These are phyloP conservation scores for Mongoloraphidia duomilia DNA, from an alignment of 2,888 invertebrate genomes.

Conservation along the genomic window DNA sequence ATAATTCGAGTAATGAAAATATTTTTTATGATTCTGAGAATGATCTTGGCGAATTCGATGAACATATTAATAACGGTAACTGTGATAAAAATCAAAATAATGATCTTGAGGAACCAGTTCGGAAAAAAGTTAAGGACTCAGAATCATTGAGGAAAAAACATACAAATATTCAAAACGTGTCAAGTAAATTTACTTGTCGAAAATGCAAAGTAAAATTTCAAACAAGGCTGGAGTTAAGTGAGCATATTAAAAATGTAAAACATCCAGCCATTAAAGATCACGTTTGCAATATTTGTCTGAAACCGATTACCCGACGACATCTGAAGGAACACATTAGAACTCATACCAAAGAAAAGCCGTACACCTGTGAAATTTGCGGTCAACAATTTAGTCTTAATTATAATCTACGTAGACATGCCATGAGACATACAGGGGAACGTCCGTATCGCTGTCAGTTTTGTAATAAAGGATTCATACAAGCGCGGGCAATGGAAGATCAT, in stretches of 20 bases:
- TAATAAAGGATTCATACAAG: slow-evolving; percentile 2
- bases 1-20: too few relatives aligned
- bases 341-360: slow-evolving; percentile 5
- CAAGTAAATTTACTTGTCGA: not conserved
- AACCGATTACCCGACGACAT: not conserved
- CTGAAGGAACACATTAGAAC: not conserved
- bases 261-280: not conserved
- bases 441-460: slow-evolving; percentile 3
- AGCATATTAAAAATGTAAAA: not conserved
- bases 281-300: not conserved
- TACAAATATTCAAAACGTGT: too few relatives aligned
- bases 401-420: slow-evolving; percentile 7
- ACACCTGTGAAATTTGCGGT: slow-evolving; percentile 6
- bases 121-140: too few relatives aligned
- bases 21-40: too few relatives aligned
- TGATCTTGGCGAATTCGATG: too few relatives aligned
- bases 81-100: too few relatives aligned
- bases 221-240: not conserved
- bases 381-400: slow-evolving; percentile 3
- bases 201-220: not conserved
- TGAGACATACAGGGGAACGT: slow-evolving; percentile 5
- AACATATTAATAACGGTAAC: too few relatives aligned
- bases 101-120: too few relatives aligned
- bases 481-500: not conserved
- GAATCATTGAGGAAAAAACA: too few relatives aligned